Base-by-base conservation (phyloP, 2,113 vertebrate species). In the Amphiprion ocellaris region DNA sequence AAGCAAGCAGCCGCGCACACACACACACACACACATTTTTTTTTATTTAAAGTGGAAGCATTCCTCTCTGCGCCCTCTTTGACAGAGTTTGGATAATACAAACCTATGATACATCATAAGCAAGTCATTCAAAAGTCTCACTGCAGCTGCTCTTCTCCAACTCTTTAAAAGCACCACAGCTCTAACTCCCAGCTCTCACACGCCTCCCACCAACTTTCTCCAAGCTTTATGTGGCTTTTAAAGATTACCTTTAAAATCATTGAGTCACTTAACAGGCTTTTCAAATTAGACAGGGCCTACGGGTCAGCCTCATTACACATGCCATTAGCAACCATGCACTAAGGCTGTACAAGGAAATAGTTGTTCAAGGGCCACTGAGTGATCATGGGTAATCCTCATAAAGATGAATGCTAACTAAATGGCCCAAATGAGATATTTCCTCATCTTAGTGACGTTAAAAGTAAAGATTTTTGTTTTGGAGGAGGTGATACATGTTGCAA, bases 261-360 rank as follows among this genome's bases (percentile, higher is more conserved):
- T 23, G 49, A 81, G 77, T 79, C 80, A 63, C 78, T 86, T 89
- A 87, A 85, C 80, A 26, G 66, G 71, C 79, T 87, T 82, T 81
- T 89, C 84, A 90, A 87, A 89, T 88, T 83, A 88, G 63, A 62
- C 68, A 21, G 60, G 76, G 81, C 78, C 77, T 60, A 9, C 1
- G 19, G 86, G 86, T 90, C 89, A 87, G 69, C 85, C 84, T 92
- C 84, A 90, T 92, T 86, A 89, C 70, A 46, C 77, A 88, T 81
- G 86, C 86, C 82, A 86, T 87, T 89, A 88, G 81, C 81, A 70
- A 52, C 30, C 85, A 69, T 60, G 83, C 85, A 64, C 52, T 59
- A 26, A 62, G 66, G 50, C 58, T 79, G 65, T 70, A 69, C 69
- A 65, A 73, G 85, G 63, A 88, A 83, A 74, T 59, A 79, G 77